Conservation (phyloP, 2,888 invertebrate species). For the Pristionchus mayeri region DNA sequence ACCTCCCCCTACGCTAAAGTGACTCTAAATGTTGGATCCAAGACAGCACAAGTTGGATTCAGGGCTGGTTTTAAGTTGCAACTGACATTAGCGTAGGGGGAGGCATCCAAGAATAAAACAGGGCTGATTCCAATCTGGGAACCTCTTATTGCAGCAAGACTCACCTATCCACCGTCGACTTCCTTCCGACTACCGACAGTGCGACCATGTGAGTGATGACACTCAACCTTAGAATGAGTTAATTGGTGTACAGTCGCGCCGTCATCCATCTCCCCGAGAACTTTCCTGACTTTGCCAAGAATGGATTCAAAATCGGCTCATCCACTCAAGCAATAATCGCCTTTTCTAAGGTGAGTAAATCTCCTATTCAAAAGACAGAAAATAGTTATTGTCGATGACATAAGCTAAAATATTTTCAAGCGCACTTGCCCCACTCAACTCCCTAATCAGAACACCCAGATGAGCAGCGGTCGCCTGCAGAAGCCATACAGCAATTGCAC, state of each 20-base stretch:
- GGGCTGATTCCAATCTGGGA: no score
- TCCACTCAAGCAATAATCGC: not conserved
- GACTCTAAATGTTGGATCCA: no score
- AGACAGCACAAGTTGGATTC: no score
- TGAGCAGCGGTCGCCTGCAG: not conserved
- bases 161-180: constrained; percentile 2
- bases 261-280: not conserved
- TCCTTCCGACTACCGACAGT: constrained; percentile 27
- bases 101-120: no score
- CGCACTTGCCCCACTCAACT: no score
- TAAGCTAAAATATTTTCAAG: no score
- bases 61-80: no score
- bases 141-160: constrained; percentile 1
- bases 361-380: not conserved
- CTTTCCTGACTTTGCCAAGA: not conserved
- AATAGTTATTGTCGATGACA: no score
- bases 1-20: no score
- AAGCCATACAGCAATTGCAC: constrained; percentile 17
- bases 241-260: no score
- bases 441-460: no score
- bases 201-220: not conserved
- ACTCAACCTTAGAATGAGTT: not conserved
- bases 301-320: not conserved
- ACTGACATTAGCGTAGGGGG: no score
- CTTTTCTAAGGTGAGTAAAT: not conserved